These are phyloP conservation scores for Philotrypesis tridentata DNA, from an alignment of 1,140 invertebrate genomes.

Conservation along the genomic window DNA sequence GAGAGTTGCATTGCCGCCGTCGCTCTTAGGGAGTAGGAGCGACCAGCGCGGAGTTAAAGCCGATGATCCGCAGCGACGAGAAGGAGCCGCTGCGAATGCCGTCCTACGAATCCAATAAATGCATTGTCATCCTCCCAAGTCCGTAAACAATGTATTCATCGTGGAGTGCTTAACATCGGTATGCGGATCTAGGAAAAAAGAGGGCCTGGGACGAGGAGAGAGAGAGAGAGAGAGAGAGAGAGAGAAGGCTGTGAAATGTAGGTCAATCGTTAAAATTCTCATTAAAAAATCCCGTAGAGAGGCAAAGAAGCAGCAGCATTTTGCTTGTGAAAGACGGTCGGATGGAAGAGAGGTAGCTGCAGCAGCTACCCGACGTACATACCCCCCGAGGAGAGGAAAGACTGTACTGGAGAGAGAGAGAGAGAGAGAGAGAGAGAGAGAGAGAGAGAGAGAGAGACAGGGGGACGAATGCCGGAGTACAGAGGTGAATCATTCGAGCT, in stretches of 20 bases:
- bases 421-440: too few species aligned
- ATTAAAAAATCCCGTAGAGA: conserved; percentile 64
- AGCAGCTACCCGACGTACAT: neutral
- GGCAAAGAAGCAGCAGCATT: conserved; percentile 16
- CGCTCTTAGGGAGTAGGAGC: neutral
- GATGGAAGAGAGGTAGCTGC: too few species aligned
- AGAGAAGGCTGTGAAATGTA: conserved; percentile 56
- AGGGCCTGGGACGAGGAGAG: neutral
- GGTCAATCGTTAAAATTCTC: conserved; percentile 71
- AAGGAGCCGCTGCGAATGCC: neutral
- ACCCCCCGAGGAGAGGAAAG: neutral
- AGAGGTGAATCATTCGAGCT: neutral
- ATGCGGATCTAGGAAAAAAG: neutral
- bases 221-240: too few species aligned
- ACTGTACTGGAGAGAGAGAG: conserved; percentile 44
- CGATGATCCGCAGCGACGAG: neutral
- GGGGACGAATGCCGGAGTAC: neutral
- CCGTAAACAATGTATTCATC: conserved; percentile 47
- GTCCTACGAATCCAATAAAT: neutral
- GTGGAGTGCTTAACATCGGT: conserved; percentile 25
- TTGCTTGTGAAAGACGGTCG: neutral
- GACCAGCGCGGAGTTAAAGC: neutral
- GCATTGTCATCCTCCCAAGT: neutral
- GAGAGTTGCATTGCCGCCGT: neutral
- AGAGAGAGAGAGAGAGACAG: too few species aligned